Evolutionary conservation across 2,113 vertebrate species (phyloP), one percentile per base, ranked within the genome.

Genomic region (Periophthalmodon schlosseri): DNA sequence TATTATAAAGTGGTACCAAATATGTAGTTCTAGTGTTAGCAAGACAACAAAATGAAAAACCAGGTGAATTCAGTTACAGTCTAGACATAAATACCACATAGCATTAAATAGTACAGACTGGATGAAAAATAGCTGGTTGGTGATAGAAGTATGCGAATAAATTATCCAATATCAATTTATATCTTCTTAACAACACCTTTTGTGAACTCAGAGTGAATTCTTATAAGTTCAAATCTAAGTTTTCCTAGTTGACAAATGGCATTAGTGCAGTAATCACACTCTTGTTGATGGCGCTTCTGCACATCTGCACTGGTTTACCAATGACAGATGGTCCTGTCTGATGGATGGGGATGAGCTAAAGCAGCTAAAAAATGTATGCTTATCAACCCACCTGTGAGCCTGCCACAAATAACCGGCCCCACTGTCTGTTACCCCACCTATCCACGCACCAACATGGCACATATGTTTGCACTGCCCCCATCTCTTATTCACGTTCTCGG

Each of bases 401-500:
- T 6, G 60, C 36, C 74, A 74, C 70, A 70, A 69, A 77, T 69
- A 75, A 74, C 54, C 75, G 79, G 70, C 21, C 8, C 2, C 72
- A 60, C 66, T 5, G 68, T 24, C 71, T 68, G 54, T 72, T 81
- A 54, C 65, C 11, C 57, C 65, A 65, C 34, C 3, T 13, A 66
- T 77, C 76, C 72, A 50, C 74, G 76, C 70, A 72, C 57, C 16
- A 70, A 73, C 72, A 80, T 61, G n/a, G 73, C 71, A 76, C 82
- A 73, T 67, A 63, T 85, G 77, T 79, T 82, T 75, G 68, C 69
- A 33, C 63, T 33, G 73, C 67, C 65, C 54, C 61, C 0, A 81
- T 80, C 72, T 80, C 84, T 87, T 87, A 85, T 87, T 90, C 85
- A 87, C 87, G 82, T 80, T 77, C 66, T 68, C 60, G 78, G 77